Evolutionary conservation across 2,113 vertebrate genomes (phyloP).

Genomic region (Lontra canadensis): DNA sequence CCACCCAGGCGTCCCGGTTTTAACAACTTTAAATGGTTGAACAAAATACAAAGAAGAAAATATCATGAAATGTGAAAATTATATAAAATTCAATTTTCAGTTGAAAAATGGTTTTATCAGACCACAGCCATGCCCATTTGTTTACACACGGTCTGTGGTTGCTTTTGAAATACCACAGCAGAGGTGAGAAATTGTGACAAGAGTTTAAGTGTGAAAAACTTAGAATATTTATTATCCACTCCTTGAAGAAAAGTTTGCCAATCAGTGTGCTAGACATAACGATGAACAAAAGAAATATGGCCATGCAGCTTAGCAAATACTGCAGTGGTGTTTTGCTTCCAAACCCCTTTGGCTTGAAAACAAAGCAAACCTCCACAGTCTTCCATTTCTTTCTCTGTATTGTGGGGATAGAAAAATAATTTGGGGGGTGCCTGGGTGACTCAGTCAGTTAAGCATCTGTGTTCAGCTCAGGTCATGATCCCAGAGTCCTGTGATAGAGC

Average conservation of each 20-base stretch:
- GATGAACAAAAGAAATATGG: not conserved
- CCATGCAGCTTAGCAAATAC: not conserved
- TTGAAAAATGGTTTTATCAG: not conserved
- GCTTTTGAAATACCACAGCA: not conserved
- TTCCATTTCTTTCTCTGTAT: not conserved
- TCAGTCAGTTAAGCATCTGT: not conserved
- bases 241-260: not conserved
- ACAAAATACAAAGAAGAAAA: not conserved
- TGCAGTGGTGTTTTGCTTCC: not conserved
- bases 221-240: not conserved
- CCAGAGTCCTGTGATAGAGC: not conserved
- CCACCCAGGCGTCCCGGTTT: not conserved
- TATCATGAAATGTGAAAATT: not conserved
- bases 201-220: not conserved
- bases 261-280: not conserved
- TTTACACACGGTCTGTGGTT: not conserved
- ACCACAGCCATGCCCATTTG: not conserved
- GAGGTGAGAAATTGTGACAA: not conserved
- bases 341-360: not conserved
- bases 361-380: not conserved
- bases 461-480: not conserved
- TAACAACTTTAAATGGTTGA: not conserved
- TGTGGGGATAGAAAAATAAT: not conserved
- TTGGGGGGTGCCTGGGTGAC: not conserved
- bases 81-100: not conserved